Evolutionary conservation across 2,113 vertebrate species (phyloP).

Genomic region (Romanogobio albipinnatus): DNA sequence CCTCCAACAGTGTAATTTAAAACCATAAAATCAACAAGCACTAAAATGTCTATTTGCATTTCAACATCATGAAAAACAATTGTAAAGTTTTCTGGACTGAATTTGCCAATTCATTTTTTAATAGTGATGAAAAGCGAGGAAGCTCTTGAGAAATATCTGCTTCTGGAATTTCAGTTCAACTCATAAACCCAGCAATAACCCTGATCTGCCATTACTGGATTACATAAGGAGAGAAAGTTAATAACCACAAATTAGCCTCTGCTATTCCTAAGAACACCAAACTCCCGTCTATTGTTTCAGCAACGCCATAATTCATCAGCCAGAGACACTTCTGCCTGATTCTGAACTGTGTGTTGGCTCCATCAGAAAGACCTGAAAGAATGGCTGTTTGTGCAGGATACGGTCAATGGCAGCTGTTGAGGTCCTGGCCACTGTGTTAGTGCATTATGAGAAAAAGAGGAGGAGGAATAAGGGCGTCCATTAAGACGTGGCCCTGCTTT

Average conservation of each 20-base stretch:
- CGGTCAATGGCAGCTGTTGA: conserved; percentile 50
- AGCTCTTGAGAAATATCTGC: background rate
- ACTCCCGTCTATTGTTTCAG: conserved; percentile 14
- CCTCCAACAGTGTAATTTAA: background rate
- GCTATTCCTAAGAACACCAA: conserved; percentile 1
- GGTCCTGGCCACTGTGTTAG: conserved; percentile 66
- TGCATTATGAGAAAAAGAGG: conserved; percentile 34
- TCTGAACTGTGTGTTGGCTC: conserved; percentile 63
- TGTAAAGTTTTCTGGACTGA: background rate
- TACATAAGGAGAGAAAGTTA: conserved; percentile 17
- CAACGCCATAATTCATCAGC: conserved; percentile 21
- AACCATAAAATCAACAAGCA: conserved; percentile 16
- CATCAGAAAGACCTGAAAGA: conserved; percentile 72
- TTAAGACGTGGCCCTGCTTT: conserved; percentile 71
- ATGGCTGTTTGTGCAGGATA: conserved; percentile 70
- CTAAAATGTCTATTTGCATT: background rate
- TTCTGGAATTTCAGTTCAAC: conserved; percentile 7
- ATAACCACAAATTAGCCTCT: conserved; percentile 25
- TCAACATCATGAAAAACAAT: background rate
- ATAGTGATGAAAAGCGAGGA: background rate
- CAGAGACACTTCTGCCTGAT: conserved; percentile 30
- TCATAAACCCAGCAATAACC: conserved; percentile 25
- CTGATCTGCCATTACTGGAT: conserved; percentile 9
- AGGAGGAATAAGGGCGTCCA: conserved; percentile 71
- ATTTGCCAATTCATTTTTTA: background rate